Base-by-base conservation (phyloP, 1,140 invertebrate species). In the Trialeurodes vaporariorum region DNA sequence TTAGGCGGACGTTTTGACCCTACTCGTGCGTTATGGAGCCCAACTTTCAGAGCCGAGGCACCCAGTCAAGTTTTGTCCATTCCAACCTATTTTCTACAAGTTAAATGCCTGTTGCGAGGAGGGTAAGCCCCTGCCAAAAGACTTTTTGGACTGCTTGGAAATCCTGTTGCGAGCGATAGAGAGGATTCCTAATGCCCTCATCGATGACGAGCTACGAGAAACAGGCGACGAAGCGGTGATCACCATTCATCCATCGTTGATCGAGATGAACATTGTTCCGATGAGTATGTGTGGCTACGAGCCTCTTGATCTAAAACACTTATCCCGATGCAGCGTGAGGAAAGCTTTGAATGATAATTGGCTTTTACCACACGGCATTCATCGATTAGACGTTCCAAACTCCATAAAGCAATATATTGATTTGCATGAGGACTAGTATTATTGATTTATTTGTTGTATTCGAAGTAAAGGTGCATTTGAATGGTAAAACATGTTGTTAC, bases 1-100 rank as follows among this genome's bases (percentile, higher is more conserved):
- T n/a, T n/a, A n/a, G n/a, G n/a, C 87, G 21, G 89, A 91, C 76
- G 85, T 89, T 71, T 76, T 91, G 11, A 81, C 86, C 71, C 84
- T 90, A 70, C 80, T 92, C 69, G 75, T 92, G 66, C 79, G 85
- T 72, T 88, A 87, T 73, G 87, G 87, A 2, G 87, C 86, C 5
- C 79, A 78, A 34, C 78, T 84, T 26, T 79, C 79, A 27, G 70
- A 76, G 12, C 82, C 84, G 63, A 77, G 79, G 72, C 34, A 49
- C 17, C 34, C 34, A 17, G 63, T 68, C n/a, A 68, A 68, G 26
- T 69, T 69, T 63, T 70, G 70, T 49, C 49, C 70, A 59, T 70
- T 73, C 65, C 69, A 72, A 66, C 70, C 71, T 58, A 64, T 69
- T 61, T 27, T 71, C 27, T 65, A 68, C 63, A 68, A 70, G 66